phyloP scores from a whole-genome alignment of 1,140 invertebrate genomes.

The Pachypsylla venusta region DNA sequence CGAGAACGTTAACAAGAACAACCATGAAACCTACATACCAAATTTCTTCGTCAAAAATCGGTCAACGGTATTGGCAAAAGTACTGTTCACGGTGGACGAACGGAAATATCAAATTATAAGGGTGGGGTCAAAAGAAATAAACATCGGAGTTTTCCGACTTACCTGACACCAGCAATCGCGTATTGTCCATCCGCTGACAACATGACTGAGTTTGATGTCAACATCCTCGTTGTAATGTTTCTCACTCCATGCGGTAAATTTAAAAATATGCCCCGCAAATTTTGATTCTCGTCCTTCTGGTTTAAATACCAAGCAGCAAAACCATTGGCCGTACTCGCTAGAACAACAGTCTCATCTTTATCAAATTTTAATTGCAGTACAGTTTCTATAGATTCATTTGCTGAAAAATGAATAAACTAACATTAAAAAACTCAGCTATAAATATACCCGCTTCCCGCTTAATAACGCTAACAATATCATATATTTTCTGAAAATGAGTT shows the following conservation, averaged over 20 bases:
- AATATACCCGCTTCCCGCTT: too few species aligned
- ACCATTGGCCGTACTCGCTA: slow-evolving; percentile 72
- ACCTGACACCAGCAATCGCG: slow-evolving; percentile 85
- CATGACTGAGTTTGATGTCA: slow-evolving; percentile 78
- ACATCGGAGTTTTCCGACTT: slow-evolving; percentile 8
- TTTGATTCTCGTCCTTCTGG: slow-evolving; percentile 16
- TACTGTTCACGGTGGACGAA: too few species aligned
- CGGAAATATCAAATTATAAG: too few species aligned
- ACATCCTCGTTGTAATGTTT: slow-evolving; percentile 74
- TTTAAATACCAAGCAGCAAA: slow-evolving; percentile 54
- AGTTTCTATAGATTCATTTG: slow-evolving; percentile 52
- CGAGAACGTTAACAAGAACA: too few species aligned
- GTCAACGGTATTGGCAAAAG: too few species aligned
- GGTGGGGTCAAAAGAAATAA: not conserved
- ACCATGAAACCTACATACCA: too few species aligned
- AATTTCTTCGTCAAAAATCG: too few species aligned
- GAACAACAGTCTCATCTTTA: slow-evolving; percentile 58
- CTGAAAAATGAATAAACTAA: slow-evolving; percentile 20
- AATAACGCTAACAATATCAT: too few species aligned
- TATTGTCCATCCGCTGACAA: slow-evolving; percentile 79
- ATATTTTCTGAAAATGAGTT: too few species aligned
- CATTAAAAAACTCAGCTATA: not conserved
- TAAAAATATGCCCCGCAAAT: slow-evolving; percentile 42
- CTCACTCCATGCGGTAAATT: slow-evolving; percentile 73
- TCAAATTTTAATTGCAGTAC: slow-evolving; percentile 70